Percentiles rank a stretch among this genome's conserved stretches.
phyloP scores from a whole-genome alignment of 2,797 vertebrate genomes.

The Platyrinchus mystaceus region DNA sequence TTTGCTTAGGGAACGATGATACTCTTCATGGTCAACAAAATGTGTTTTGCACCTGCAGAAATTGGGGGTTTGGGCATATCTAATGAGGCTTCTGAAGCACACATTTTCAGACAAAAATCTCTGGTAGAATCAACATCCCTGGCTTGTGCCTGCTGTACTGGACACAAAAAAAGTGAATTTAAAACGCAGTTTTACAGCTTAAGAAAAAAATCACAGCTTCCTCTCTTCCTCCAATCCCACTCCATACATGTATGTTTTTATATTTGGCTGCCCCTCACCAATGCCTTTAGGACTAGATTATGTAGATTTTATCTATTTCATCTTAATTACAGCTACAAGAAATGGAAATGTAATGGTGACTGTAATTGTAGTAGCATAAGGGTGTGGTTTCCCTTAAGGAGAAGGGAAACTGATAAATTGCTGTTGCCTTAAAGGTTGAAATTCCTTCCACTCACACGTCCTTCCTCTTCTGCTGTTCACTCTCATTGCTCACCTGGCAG shows the following conservation, averaged over 20 bases:
- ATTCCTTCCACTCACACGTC: not conserved
- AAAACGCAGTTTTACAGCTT: not conserved
- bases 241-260: not conserved
- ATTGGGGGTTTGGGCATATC: not conserved
- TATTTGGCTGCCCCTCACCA: not conserved
- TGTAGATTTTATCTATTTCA: not conserved
- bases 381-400: not conserved
- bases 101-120: not conserved
- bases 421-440: not conserved
- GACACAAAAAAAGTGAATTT: not conserved
- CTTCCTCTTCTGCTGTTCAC: not conserved
- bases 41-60: not conserved
- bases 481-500: not conserved
- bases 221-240: not conserved
- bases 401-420: not conserved
- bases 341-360: not conserved
- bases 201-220: not conserved
- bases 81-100: not conserved
- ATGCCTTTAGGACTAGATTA: not conserved
- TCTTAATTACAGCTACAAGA: not conserved
- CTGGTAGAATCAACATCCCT: not conserved
- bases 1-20: fast-evolving
- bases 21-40: not conserved
- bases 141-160: not conserved
- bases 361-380: not conserved